Evolutionary conservation across 1,140 invertebrate genomes (phyloP).

Genomic region (Archivesica marissinica): DNA sequence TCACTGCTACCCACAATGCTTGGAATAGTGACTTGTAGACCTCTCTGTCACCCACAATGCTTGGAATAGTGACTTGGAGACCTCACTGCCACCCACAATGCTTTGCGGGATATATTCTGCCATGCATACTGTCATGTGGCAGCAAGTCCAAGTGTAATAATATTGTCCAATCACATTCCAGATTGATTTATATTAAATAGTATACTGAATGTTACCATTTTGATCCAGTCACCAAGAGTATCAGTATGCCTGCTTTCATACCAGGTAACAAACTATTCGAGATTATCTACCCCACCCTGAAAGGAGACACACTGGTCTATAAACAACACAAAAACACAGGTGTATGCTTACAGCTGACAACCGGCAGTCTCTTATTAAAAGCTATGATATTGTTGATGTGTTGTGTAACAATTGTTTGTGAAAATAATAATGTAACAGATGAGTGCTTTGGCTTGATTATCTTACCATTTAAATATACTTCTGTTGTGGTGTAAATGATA

Average conservation of each 20-base stretch:
- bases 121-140: not conserved
- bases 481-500: too few species aligned
- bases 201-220: not conserved
- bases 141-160: not conserved
- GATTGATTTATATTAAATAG: not conserved
- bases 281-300: too few species aligned
- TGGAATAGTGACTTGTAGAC: too few species aligned
- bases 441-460: too few species aligned
- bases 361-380: too few species aligned
- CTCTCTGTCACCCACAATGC: too few species aligned
- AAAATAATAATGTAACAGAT: not conserved
- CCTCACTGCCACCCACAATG: slow-evolving; percentile 3
- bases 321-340: too few species aligned
- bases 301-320: too few species aligned
- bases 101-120: not conserved
- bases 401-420: not conserved
- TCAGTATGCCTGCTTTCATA: not conserved
- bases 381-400: slow-evolving; percentile 1
- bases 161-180: not conserved
- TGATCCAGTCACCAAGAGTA: not conserved
- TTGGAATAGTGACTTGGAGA: slow-evolving; percentile 3
- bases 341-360: too few species aligned
- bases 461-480: too few species aligned
- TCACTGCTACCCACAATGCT: too few species aligned
- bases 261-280: too few species aligned